Conservation (phyloP, 2,888 invertebrate genomes). For the Megamerina dolium region DNA sequence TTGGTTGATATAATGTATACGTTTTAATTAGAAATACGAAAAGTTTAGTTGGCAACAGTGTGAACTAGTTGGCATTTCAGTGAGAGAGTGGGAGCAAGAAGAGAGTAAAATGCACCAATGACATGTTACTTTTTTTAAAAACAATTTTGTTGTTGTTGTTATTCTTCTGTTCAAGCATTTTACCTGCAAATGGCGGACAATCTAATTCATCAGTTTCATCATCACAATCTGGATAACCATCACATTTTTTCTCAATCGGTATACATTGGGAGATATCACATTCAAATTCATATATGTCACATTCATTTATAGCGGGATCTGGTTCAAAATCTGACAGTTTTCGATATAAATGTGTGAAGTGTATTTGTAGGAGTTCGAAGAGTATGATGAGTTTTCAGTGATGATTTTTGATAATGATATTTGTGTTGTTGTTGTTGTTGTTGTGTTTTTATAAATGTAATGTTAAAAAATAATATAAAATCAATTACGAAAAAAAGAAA, state of each 20-base stretch:
- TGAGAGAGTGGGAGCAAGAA: too few species aligned
- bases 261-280: conserved; percentile 46
- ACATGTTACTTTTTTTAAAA: too few species aligned
- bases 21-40: too few species aligned
- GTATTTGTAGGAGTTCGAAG: conserved; percentile 1
- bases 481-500: not conserved
- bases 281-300: conserved; percentile 45
- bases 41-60: too few species aligned
- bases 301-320: conserved; percentile 35
- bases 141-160: too few species aligned
- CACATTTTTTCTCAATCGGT: conserved; percentile 55
- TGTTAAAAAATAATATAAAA: not conserved
- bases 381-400: not conserved
- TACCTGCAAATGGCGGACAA: conserved; percentile 47
- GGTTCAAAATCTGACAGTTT: conserved; percentile 31
- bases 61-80: too few species aligned
- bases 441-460: not conserved
- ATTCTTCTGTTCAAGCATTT: too few species aligned
- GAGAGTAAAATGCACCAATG: too few species aligned
- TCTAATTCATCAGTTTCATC: conserved; percentile 59
- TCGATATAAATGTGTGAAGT: not conserved
- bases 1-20: too few species aligned
- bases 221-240: conserved; percentile 56
- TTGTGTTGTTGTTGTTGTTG: conserved; percentile 1
- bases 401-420: conserved; percentile 5